Evolutionary conservation across 2,888 invertebrate species (phyloP).

Genomic region (Myopa testacea): DNA sequence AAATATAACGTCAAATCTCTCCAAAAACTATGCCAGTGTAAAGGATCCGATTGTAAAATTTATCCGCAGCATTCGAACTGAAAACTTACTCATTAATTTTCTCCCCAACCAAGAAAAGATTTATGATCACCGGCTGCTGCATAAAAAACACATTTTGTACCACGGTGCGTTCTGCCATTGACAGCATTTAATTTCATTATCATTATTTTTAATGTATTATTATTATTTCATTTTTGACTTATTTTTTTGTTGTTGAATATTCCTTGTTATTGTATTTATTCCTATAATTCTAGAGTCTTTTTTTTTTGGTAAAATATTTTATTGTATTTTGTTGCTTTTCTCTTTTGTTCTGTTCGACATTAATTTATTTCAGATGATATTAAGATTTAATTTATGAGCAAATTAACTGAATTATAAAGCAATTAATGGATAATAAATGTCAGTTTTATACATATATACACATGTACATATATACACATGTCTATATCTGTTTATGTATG

Average conservation of each 20-base stretch:
- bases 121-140: too few species aligned
- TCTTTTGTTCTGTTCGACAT: not conserved
- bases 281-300: too few species aligned
- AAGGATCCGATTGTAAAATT: too few species aligned
- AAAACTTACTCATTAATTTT: too few species aligned
- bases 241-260: too few species aligned
- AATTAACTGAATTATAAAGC: constrained; percentile 33
- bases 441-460: constrained; percentile 8
- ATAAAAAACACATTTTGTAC: not conserved
- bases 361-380: constrained; percentile 13
- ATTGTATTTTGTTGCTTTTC: too few species aligned
- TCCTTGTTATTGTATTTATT: too few species aligned
- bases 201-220: constrained; percentile 9
- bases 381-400: constrained; percentile 35
- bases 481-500: not conserved
- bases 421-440: constrained; percentile 37
- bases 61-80: too few species aligned
- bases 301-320: too few species aligned
- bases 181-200: constrained; percentile 31
- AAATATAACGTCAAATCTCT: too few species aligned
- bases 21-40: too few species aligned
- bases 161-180: not conserved
- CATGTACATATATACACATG: not conserved
- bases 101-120: too few species aligned
- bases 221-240: not conserved